Evolutionary conservation across 2,113 vertebrate species (phyloP).

Genomic region (Microcebus tavaratra): DNA sequence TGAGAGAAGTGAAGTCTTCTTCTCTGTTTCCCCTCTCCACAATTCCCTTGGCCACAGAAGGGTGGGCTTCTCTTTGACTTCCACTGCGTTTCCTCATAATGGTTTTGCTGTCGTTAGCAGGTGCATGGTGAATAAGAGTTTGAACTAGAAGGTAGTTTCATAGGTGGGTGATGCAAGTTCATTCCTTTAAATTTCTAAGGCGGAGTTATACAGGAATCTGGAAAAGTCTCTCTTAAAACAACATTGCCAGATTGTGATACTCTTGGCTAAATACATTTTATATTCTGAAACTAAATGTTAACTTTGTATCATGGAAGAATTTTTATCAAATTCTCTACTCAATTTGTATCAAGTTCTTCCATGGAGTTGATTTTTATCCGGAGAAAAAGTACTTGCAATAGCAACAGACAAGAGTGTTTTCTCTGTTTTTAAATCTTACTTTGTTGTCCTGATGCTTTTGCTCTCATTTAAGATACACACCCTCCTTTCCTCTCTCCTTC

Average conservation of each 20-base stretch:
- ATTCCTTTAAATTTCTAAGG: neutral
- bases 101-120: neutral
- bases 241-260: fast-evolving
- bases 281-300: neutral
- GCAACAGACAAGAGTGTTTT: neutral
- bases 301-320: neutral
- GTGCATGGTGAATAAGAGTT: neutral
- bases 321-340: neutral
- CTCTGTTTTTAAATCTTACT: neutral
- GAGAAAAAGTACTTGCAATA: neutral
- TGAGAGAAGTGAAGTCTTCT: fast-evolving
- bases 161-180: neutral
- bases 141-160: neutral
- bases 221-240: neutral
- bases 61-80: neutral
- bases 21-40: no score
- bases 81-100: fast-evolving
- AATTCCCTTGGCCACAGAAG: no score
- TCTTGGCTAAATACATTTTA: neutral
- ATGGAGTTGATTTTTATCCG: neutral
- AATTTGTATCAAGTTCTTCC: neutral
- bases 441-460: neutral
- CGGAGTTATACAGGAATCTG: neutral
- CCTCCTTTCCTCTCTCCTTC: neutral
- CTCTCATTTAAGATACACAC: fast-evolving